phyloP scores from a whole-genome alignment of 2,797 vertebrate species.

The Gymnocypris eckloni region DNA sequence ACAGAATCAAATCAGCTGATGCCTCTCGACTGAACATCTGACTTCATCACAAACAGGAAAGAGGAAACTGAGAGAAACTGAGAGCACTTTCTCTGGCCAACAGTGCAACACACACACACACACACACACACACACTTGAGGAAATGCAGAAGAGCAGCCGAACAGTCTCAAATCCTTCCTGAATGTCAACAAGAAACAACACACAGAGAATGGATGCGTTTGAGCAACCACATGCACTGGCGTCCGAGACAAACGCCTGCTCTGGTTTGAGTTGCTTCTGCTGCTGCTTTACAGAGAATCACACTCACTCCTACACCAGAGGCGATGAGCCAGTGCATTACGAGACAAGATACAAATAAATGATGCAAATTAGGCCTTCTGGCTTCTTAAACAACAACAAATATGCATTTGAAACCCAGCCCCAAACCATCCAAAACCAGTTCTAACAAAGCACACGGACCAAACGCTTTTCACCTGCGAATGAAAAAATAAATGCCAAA shows the following conservation, averaged over 20 bases:
- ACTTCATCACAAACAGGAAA: conserved; percentile 69
- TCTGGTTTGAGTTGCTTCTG: background rate
- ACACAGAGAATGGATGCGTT: conserved; percentile 37
- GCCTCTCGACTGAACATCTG: background rate
- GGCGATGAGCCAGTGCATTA: background rate
- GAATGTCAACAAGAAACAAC: conserved; percentile 62
- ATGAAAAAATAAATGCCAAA: too few species aligned
- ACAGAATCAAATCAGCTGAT: background rate
- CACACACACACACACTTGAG: conserved; percentile 53
- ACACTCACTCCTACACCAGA: background rate
- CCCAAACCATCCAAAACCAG: background rate
- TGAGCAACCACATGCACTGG: conserved; percentile 24
- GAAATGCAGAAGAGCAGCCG: conserved; percentile 69
- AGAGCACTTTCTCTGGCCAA: conserved; percentile 15
- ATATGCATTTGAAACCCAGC: background rate
- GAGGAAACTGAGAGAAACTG: conserved; percentile 57
- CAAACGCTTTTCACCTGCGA: background rate
- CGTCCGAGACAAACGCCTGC: background rate
- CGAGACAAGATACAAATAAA: background rate
- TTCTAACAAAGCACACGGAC: background rate
- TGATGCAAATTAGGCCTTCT: background rate
- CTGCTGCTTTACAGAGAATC: background rate
- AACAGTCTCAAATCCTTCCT: conserved; percentile 65
- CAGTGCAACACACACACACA: background rate
- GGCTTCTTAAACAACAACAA: background rate